Evolutionary conservation across 2,797 vertebrate genomes (phyloP), one percentile per base, ranked within the genome.

Genomic region (Lates japonicus): DNA sequence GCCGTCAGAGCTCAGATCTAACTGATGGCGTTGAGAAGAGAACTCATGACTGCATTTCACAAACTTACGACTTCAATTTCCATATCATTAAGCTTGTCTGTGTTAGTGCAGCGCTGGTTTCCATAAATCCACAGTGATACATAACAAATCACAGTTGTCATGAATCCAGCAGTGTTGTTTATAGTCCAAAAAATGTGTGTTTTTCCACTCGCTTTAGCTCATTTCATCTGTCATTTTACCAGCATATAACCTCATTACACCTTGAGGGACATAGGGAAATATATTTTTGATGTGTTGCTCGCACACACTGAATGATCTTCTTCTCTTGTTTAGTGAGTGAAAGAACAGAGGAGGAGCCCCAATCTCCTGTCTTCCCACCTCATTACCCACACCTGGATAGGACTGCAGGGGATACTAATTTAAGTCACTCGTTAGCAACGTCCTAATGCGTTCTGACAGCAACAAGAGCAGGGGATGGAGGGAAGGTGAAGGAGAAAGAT

Each of bases 351-450:
- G 87, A 82, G 86, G 82, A 88, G 90, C 58, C 65, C 74, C 83
- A 70, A 67, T 88, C 86, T 88, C 82, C 74, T 55, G 74, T 85
- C 84, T 92, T 87, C 89, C 80, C 88, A 90, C 84, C 90, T 93
- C 93, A 94, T 93, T 93, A 93, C 85, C 89, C 77, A 76, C 92
- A 94, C 94, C 94, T 94, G 94, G 84, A 85, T 75, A 55, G 73
- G 88, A 87, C 89, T 89, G 81, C 73, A 65, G 90, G 87, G 88
- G 80, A 87, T 90, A 88, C 90, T 93, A 88, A 93, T 93, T 92
- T 88, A 90, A 92, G 92, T 91, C 92, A 83, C 94, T 93, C 72
- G 80, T 93, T 94, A 93, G 85, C 90, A 74, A 37, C 35, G 60
- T 84, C 81, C 89, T 93, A 93, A 94, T 92, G 86, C 19, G 33